Evolutionary conservation across 2,113 vertebrate genomes (phyloP), one percentile per base, ranked within the genome.

Genomic region (Pygoscelis adeliae): DNA sequence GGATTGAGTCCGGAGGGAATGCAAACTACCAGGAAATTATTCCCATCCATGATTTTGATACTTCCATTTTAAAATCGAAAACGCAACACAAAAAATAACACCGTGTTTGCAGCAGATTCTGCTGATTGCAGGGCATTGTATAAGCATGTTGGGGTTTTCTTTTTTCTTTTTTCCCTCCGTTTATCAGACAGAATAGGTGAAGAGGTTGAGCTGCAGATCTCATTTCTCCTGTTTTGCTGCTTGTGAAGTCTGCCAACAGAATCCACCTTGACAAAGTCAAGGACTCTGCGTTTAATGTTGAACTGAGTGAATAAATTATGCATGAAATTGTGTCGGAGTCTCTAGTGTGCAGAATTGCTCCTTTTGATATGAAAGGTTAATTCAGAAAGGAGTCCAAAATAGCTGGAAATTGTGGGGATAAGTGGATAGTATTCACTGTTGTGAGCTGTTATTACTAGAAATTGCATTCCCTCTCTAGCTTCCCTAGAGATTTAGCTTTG

Each of bases 351-450:
- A 98, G 98, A 98, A 98, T 98, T 98, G 98, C 98, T 99, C 98
- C 98, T 98, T 98, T 99, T 98, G 98, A 99, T 98, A 99, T 98
- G 98, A 99, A 99, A 99, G 98, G 98, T 99, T 99, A 99, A 99
- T 98, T 98, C 98, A 98, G 98, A 98, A 98, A 98, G 98, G 98
- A 98, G 98, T 98, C 98, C 98, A 98, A 98, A 99, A 98, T 98
- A 98, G 98, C 98, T 98, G 98, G 98, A 98, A 98, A 98, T 98
- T 98, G 98, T 98, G 98, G 97, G 98, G 98, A 98, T 98, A 98
- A 98, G 98, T 98, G 98, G 98, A 98, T 98, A 98, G 98, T 98
- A 98, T 98, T 98, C 98, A 98, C 98, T 98, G 98, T 98, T 98
- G 98, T 98, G 98, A 98, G 98, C 98, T 98, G 98, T 98, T 98